A percentile compares a stretch with the other conserved stretches of the same genome.
Evolutionary conservation across 2,888 invertebrate species (phyloP).

Genomic region (Trisateles emortualis): DNA sequence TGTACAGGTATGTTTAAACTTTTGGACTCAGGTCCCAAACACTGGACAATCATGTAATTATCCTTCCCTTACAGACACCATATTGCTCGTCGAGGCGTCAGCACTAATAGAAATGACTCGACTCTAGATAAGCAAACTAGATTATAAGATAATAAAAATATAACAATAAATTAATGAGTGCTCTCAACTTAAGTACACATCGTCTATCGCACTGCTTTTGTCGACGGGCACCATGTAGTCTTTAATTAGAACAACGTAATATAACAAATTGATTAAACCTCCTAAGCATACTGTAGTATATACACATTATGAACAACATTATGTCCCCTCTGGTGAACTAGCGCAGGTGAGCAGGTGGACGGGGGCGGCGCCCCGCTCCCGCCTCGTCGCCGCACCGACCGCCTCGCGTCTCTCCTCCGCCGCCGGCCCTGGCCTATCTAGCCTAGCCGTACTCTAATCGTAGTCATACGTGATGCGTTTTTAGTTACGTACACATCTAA

Average conservation of each 20-base stretch:
- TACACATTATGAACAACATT: slow-evolving; percentile 85
- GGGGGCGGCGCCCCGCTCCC: slow-evolving; percentile 49
- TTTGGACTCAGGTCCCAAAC: slow-evolving; percentile 86
- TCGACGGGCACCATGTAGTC: slow-evolving; percentile 87
- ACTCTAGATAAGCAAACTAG: slow-evolving; percentile 86
- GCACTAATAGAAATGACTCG: slow-evolving; percentile 85
- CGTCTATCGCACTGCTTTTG: slow-evolving; percentile 84
- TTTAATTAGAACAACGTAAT: slow-evolving; percentile 85
- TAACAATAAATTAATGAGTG: slow-evolving; percentile 85
- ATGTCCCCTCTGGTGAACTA: slow-evolving; percentile 79
- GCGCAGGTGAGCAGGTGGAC: slow-evolving; percentile 65
- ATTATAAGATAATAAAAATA: slow-evolving; percentile 83
- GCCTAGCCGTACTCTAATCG: slow-evolving; percentile 44
- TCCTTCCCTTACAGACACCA: slow-evolving; percentile 86
- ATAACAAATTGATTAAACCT: slow-evolving; percentile 85
- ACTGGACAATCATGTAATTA: slow-evolving; percentile 82
- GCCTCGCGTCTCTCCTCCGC: slow-evolving; percentile 43
- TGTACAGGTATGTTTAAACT: slow-evolving; percentile 87
- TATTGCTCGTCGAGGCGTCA: slow-evolving; percentile 86
- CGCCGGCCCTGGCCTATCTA: slow-evolving; percentile 46
- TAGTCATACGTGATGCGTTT: slow-evolving; percentile 52
- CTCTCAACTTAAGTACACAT: slow-evolving; percentile 86
- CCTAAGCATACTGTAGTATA: slow-evolving; percentile 86
- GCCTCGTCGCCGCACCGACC: slow-evolving; percentile 50
- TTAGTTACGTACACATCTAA: slow-evolving; percentile 61